These are phyloP conservation scores for Triops cancriformis DNA, from an alignment of 1,140 invertebrate species.

Conservation along the genomic window DNA sequence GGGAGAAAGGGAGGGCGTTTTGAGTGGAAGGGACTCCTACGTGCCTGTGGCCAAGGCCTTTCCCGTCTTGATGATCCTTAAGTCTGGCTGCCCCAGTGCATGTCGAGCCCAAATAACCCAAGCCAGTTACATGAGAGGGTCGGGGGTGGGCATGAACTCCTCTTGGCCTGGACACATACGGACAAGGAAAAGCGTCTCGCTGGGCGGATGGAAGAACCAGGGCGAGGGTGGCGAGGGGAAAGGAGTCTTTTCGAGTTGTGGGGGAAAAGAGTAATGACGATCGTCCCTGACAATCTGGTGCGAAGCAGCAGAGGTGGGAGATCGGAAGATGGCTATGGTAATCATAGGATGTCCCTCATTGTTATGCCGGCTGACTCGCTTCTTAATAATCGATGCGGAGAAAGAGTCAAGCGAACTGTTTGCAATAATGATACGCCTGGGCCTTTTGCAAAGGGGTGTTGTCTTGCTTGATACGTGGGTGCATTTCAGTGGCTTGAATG, in stretches of 20 bases:
- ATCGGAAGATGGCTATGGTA: neutral
- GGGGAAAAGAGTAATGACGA: constrained; percentile 2
- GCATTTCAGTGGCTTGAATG: neutral
- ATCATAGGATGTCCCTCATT: neutral
- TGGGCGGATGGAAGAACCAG: neutral
- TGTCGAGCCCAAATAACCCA: constrained; percentile 5
- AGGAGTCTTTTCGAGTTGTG: neutral
- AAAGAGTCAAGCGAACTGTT: neutral
- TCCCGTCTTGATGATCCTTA: neutral
- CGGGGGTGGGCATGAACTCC: neutral
- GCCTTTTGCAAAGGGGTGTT: neutral
- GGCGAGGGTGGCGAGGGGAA: neutral
- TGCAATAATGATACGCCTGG: neutral
- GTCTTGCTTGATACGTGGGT: neutral
- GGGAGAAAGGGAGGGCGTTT: neutral
- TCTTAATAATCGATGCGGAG: neutral
- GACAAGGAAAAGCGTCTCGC: neutral
- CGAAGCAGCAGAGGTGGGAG: neutral
- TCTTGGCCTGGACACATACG: neutral
- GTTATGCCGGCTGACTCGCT: neutral
- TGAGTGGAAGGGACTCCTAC: constrained; percentile 2
- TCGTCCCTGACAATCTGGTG: neutral
- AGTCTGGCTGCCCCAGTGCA: neutral
- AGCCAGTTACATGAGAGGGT: neutral
- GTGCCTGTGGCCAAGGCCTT: constrained; percentile 11